These are phyloP conservation scores for Sula dactylatra DNA, from an alignment of 2,113 vertebrate species.

Conservation along the genomic window DNA sequence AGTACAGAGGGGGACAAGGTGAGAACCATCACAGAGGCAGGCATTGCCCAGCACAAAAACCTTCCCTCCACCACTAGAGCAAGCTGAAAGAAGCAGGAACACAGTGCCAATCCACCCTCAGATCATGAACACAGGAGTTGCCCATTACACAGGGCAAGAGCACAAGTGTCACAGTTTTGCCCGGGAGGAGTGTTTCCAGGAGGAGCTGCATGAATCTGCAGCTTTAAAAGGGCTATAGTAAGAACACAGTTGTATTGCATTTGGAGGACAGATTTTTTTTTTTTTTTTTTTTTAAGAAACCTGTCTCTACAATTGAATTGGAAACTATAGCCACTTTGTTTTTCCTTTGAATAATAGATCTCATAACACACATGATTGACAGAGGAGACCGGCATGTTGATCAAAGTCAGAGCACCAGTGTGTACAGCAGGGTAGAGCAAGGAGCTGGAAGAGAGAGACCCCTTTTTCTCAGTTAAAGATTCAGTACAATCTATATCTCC, in stretches of 20 bases:
- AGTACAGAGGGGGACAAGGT: not conserved
- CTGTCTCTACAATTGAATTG: not conserved
- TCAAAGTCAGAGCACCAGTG: not conserved
- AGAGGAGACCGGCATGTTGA: not conserved
- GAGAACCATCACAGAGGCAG: not conserved
- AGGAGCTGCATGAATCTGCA: not conserved
- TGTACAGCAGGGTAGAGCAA: not conserved
- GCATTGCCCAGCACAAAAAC: not conserved
- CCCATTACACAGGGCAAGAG: not conserved
- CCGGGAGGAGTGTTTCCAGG: not conserved
- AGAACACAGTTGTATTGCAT: not conserved
- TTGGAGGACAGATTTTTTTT: not conserved
- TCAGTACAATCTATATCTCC: not conserved
- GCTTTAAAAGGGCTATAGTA: not conserved
- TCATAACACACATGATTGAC: not conserved
- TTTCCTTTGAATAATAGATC: not conserved
- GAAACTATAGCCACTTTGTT: not conserved
- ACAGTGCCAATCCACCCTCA: not conserved
- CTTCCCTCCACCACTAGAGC: not conserved
- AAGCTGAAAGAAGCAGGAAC: not conserved
- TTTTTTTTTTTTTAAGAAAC: not conserved
- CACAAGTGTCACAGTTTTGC: not conserved
- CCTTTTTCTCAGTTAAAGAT: not conserved
- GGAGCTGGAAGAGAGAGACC: not conserved
- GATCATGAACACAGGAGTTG: not conserved